These are phyloP conservation scores for Polia nebulosa DNA, from an alignment of 2,888 invertebrate species.

Conservation along the genomic window DNA sequence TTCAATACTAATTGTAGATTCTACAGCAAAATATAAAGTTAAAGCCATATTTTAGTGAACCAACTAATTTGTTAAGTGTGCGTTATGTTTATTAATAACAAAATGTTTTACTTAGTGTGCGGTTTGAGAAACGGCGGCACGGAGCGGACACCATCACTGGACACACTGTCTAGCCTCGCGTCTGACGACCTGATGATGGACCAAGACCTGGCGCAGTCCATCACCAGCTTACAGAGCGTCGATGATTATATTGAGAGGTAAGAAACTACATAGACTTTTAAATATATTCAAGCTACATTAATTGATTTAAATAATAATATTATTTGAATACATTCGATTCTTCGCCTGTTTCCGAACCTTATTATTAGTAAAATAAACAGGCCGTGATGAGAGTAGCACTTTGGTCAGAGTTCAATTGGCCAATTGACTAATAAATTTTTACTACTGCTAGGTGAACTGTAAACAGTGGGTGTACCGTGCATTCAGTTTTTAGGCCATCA, in stretches of 20 bases:
- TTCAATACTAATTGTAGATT: too few relatives aligned
- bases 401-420: conserved; percentile 8
- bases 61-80: background rate
- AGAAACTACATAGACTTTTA: background rate
- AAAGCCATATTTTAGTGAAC: background rate
- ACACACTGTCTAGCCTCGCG: conserved; percentile 96
- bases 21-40: background rate
- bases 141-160: conserved; percentile 93
- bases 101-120: conserved; percentile 68
- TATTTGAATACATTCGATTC: too few relatives aligned
- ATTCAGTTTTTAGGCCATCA: too few relatives aligned
- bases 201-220: conserved; percentile 93
- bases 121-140: conserved; percentile 83
- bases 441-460: background rate
- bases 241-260: conserved; percentile 91
- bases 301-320: too few relatives aligned
- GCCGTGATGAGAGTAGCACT: background rate
- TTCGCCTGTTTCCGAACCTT: too few relatives aligned
- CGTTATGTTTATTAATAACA: background rate
- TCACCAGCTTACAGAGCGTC: conserved; percentile 90
- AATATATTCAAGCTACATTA: background rate
- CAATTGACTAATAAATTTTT: conserved; percentile 4
- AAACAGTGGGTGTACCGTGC: background rate
- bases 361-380: background rate
- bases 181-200: conserved; percentile 97